Evolutionary conservation across 2,888 invertebrate genomes (phyloP), one percentile per base, ranked within the genome.

Genomic region (Cantharis rustica): DNA sequence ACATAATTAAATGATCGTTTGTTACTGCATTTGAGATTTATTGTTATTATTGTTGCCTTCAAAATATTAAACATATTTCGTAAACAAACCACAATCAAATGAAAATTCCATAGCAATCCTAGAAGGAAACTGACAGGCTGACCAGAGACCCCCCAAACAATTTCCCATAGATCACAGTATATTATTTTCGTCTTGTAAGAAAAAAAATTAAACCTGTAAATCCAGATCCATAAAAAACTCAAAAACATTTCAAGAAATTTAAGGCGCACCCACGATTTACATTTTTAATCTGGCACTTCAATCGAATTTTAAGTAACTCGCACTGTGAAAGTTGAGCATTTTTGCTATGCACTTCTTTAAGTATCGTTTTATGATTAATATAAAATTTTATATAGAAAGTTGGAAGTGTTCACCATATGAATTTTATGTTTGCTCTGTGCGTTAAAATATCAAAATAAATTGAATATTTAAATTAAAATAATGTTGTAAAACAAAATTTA

Each of bases 1-100:
- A 72, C 63, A 69, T 75, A 74, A 77, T 77, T 75, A 77, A 77
- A 77, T 69, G 69, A 77, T 73, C 61, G 73, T 76, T 68, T 71
- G 16, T 26, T 31, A 69, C 26, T 66, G 64, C 64, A 66, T 66
- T 66, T 66, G n/a, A 66, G 23, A 66, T 20, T 20, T 20, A 20
- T 66, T 66, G 17, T 66, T 23, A 23, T 23, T 20, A 16, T 20
- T 17, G 17, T 66, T 66, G 17, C 64, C 64, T 20, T 20, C 64
- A 20, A 66, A 66, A 66, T 66, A 66, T 17, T 66, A 20, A 17
- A 16, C 64, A 47, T 47, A 47, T 47, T 47, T 47, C 47, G 47
- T 47, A 47, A 47, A 47, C 47, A 47, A 47, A 47, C 47, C 7
- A 47, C 47, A 47, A 47, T 47, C 7, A 47, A 47, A n/a, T n/a